Evolutionary conservation across 2,113 vertebrate genomes (phyloP).

Genomic region (Burhinus bistriatus): DNA sequence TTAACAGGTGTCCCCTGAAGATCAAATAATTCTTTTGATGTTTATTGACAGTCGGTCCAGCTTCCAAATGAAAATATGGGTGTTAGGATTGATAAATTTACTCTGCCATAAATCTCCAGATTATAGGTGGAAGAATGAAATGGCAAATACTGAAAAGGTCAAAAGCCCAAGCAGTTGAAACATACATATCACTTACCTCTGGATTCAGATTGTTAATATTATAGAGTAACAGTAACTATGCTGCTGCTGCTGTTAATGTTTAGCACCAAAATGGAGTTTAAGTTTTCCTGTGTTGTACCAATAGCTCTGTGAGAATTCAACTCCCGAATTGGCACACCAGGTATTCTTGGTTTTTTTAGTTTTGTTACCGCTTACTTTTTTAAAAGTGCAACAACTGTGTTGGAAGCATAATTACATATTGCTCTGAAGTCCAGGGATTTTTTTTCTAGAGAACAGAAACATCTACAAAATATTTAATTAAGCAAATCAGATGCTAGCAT

Average conservation of each 20-base stretch:
- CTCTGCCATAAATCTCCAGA: constrained; percentile 48
- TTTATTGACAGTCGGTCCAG: background rate
- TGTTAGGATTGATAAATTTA: constrained; percentile 55
- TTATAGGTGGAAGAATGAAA: constrained; percentile 26
- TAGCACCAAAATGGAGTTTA: constrained; percentile 15
- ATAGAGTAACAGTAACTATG: constrained; percentile 8
- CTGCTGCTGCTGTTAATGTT: constrained; percentile 11
- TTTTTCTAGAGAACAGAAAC: background rate
- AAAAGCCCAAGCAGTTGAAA: background rate
- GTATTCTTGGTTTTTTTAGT: background rate
- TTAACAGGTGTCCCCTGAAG: constrained; percentile 8
- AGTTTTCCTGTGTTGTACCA: background rate
- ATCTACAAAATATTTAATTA: background rate
- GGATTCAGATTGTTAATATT: background rate
- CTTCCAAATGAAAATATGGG: constrained; percentile 36
- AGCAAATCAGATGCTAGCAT: background rate
- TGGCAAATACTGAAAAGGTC: background rate
- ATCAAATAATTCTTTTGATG: constrained; percentile 35
- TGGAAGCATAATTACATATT: background rate
- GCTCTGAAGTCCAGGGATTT: background rate
- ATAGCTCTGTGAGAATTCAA: background rate
- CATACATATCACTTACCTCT: constrained; percentile 2
- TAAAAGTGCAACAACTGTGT: background rate
- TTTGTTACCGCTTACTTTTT: background rate
- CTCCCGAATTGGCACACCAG: background rate